Base-by-base conservation (phyloP, 2,888 invertebrate species). In the Coecobrya sp. region DNA sequence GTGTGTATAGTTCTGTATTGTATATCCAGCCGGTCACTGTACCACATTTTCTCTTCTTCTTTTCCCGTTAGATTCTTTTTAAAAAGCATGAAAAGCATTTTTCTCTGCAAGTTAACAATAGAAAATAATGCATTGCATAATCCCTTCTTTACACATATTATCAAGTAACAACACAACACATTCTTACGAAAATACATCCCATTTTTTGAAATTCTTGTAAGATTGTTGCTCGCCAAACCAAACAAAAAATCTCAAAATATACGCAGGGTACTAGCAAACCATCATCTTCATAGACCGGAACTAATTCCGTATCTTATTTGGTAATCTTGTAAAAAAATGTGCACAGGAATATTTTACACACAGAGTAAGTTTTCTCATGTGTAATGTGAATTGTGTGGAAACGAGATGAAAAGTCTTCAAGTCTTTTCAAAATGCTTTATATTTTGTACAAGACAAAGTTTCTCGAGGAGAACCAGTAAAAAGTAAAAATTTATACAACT, bases 1-100 rank as follows among this genome's bases (percentile, higher is more conserved):
- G n/a, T n/a, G n/a, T n/a, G n/a, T n/a, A n/a, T n/a, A n/a, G n/a
- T n/a, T n/a, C n/a, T n/a, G n/a, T n/a, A n/a, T n/a, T 55, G 19
- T 59, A 25, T 27, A 89, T 89, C 89, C 89, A 90, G 73, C 45
- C 76, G 85, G 89, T 90, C 85, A 85, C 76, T 90, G 85, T 90
- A 90, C 76, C 73, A 89, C 73, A 84, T 84, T 84, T 73, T 70
- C 68, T 42, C 86, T 62, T 42, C 55, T 13, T 19, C 8, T 59
- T 65, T 88, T 88, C 81, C 89, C 89, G 89, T 89, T 89, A 89
- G 55, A 52, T 87, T 87, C 70, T 42, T 52, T 52, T 70, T 87
- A 85, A 45, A 81, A 85, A 76, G 79, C 88, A 88, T 81, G 88
- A 88, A 76, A 76, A 79, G 45, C 45, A 87, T 45, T 62, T 62